Conservation (phyloP, 2,113 vertebrate genomes). For the Saguinus midas region DNA sequence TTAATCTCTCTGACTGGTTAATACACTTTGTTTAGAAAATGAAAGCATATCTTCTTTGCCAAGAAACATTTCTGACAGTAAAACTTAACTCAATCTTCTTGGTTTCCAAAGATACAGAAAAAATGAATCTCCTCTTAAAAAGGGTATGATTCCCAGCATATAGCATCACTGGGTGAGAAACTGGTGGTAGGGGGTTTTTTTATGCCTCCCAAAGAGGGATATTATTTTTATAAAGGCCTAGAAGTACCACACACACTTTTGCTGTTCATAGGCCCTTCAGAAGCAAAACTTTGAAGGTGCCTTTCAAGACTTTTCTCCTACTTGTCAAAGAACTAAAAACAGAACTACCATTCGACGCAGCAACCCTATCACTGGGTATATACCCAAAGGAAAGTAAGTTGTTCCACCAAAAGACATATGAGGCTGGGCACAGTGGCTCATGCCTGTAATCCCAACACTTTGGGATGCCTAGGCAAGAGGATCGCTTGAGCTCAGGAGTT, state of each 20-base stretch:
- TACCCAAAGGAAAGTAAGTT: too few relatives aligned
- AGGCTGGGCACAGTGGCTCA: background rate
- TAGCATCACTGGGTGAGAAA: background rate
- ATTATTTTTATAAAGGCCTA: constrained; percentile 11
- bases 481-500: background rate
- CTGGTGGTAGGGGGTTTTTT: background rate
- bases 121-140: constrained; percentile 44
- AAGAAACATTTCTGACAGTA: constrained; percentile 21
- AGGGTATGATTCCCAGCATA: background rate
- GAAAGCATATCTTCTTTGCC: constrained; percentile 43
- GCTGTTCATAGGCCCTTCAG: background rate
- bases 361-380: too few relatives aligned
- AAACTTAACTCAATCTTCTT: background rate
- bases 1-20: constrained; percentile 19
- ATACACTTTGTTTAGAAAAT: constrained; percentile 34
- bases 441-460: background rate
- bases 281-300: background rate
- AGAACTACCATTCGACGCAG: too few relatives aligned
- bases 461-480: background rate
- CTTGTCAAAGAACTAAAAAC: too few relatives aligned
- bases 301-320: background rate
- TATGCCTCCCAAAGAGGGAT: background rate
- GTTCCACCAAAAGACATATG: background rate
- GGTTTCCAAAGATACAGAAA: background rate
- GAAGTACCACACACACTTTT: background rate